A percentile compares a stretch with the other conserved stretches of the same genome.
Evolutionary conservation across 2,888 invertebrate genomes (phyloP).

Genomic region (Gnatocerus cornutus): DNA sequence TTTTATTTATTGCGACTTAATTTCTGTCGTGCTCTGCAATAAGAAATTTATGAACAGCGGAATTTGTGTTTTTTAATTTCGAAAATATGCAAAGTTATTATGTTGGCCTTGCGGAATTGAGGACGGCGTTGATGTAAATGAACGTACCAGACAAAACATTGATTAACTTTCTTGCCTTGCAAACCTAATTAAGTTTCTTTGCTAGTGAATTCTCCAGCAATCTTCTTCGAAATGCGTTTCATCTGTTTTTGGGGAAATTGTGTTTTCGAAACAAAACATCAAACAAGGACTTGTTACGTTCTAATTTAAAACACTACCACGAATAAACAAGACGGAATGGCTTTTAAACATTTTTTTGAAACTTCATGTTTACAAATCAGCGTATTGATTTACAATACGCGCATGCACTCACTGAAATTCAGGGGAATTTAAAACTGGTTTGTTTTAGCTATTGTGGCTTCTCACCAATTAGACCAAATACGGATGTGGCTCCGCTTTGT

Average conservation of each 20-base stretch:
- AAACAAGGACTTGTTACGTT: conserved; percentile 13
- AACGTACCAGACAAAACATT: conserved; percentile 40
- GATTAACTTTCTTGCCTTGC: conserved; percentile 40
- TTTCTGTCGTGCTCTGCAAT: conserved; percentile 26
- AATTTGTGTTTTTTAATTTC: conserved; percentile 29
- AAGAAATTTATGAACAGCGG: conserved; percentile 27
- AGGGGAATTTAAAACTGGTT: not conserved
- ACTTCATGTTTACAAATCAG: too few species aligned
- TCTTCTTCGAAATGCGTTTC: conserved; percentile 26
- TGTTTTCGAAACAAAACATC: conserved; percentile 40
- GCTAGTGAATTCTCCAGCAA: conserved; percentile 32
- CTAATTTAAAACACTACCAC: conserved; percentile 10
- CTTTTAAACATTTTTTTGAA: too few species aligned
- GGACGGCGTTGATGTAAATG: conserved; percentile 26
- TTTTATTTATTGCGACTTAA: conserved; percentile 44
- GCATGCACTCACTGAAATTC: not conserved
- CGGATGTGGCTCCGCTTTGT: not conserved
- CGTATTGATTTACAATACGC: too few species aligned
- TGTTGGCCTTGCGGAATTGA: not conserved
- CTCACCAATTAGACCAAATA: not conserved
- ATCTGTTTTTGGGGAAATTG: conserved; percentile 25
- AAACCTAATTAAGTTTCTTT: conserved; percentile 40
- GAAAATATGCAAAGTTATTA: conserved; percentile 8
- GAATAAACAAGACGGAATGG: not conserved
- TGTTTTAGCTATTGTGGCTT: conserved; percentile 1